Base-by-base conservation (phyloP, 37 sponge, comb jelly and placozoan genomes). In the Halichondria panicea region DNA sequence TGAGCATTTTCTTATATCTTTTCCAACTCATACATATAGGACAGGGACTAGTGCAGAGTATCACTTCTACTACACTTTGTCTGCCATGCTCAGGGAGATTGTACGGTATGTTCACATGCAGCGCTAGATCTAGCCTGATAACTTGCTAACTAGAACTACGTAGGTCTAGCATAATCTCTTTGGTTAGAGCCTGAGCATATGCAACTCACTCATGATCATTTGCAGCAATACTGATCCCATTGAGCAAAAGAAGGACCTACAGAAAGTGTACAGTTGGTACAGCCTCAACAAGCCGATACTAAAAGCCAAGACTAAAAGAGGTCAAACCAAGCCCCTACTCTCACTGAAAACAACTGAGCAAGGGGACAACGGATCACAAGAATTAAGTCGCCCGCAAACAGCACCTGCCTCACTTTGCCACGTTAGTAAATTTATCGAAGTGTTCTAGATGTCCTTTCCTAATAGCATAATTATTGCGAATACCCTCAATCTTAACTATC, bases 1-100 rank as follows among this genome's bases (percentile, higher is more conserved):
- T 63, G 11, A 3, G 39, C 18, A 58, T 25, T 22, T 58, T 27
- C 24, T 58, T 58, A 6, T 18, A 58, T 58, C 25, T 7, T 18
- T 27, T 59, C 27, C 24, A 59, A 27, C 24, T 59, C 61, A 22
- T 12, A 15, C 59, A 7, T 58, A n/a, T 27, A 85, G 79, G 56
- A 25, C 21, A 13, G 86, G 86, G 19, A 85, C 79, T 11, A 71
- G 86, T 63, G 79, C 78, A 30, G 88, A 87, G 52, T 81, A 87
- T 42, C 34, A 59, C 43, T 87, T 87, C 70, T 87, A 80, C 58
- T 55, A 62, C 27, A 81, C 76, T 1, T 63, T 87, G 33, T 38
- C 48, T 18, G 28, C 30, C 38, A 76, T 87, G 81, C 55, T 87
- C 55, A 66, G 36, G 13, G 72, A 81, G 48, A 70, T 86, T 0